Base-by-base conservation (phyloP, 1,140 invertebrate species). In the Penaeus indicus region DNA sequence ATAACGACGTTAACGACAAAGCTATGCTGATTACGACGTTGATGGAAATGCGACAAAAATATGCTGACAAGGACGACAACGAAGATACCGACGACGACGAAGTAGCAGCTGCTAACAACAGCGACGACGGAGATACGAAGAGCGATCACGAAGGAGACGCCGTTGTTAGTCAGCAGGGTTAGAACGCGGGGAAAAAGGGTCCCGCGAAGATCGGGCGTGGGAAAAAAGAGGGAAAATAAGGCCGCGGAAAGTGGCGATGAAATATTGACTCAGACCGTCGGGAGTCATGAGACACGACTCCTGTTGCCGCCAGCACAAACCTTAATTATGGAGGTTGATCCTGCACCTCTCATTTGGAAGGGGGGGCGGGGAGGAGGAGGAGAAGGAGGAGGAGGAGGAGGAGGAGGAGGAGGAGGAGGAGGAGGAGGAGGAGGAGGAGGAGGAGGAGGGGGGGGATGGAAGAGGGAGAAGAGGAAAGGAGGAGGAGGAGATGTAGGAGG, bases 301-400 rank as follows among this genome's bases (percentile, higher is more conserved):
- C 10, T 21, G 32, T 32, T n/a, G n/a, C 67, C n/a, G 10, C n/a
- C n/a, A n/a, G n/a, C 32, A 1, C 32, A 2, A 3, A 32, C 67
- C 67, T 72, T 72, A n/a, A 25, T 72, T 72, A 72, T 25, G 67
- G 67, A 72, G 67, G 67, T 54, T 54, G 54, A 54, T 54, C 54
- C 54, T 54, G 10, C 54, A 54, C 54, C 54, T 54, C 54, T 54
- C 54, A 54, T 54, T 16, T 54, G 54, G 21, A 32, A 18, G 32
- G 67, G 67, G 32, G 18, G 67, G 27, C 5, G n/a, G 11, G 0
- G 67, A 11, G 19, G 67, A 69, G 19, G 67, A 11, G 19, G 67
- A 18, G 13, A 16, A 21, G 18, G 11, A 18, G 19, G 19, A 21
- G 21, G 32, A 72, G 32, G 67, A 21, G 21, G 67, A 21, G 21